These are phyloP conservation scores for Trichoplusia ni DNA, from an alignment of 1,140 invertebrate genomes.

Conservation along the genomic window DNA sequence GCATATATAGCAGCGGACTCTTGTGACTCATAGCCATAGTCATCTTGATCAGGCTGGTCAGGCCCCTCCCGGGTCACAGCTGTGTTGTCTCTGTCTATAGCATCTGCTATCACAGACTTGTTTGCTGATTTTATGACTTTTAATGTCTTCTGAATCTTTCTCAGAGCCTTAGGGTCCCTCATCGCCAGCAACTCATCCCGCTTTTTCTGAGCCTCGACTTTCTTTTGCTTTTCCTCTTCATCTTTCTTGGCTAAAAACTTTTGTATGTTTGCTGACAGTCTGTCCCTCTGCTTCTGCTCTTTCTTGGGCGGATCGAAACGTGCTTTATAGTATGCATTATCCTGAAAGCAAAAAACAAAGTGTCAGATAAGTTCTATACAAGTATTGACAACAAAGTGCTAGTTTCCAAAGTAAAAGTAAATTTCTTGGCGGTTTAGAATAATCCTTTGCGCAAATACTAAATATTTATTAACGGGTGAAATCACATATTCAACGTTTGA, in stretches of 20 bases:
- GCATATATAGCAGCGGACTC: conserved; percentile 90
- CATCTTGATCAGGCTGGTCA: conserved; percentile 93
- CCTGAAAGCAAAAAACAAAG: conserved; percentile 51
- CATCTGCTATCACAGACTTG: conserved; percentile 92
- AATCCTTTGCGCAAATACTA: not conserved
- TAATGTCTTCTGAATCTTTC: conserved; percentile 84
- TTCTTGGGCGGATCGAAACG: conserved; percentile 92
- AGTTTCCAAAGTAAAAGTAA: conserved; percentile 6
- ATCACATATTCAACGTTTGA: not conserved
- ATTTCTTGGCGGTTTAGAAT: not conserved
- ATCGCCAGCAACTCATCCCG: conserved; percentile 86
- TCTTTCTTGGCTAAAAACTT: conserved; percentile 92
- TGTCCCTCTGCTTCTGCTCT: conserved; percentile 85
- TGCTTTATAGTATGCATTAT: conserved; percentile 85
- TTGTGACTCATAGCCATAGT: conserved; percentile 93
- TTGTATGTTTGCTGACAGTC: conserved; percentile 89
- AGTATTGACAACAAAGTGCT: not conserved
- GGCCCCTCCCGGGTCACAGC: conserved; percentile 87
- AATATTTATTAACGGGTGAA: not conserved
- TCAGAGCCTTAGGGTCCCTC: conserved; percentile 87
- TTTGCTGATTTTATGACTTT: conserved; percentile 93
- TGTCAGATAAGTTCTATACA: not conserved
- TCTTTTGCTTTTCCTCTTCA: conserved; percentile 87
- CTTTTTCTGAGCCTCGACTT: conserved; percentile 85
- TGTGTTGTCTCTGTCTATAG: conserved; percentile 88